Evolutionary conservation across 2,113 vertebrate species (phyloP).

Genomic region (Nothoprocta perdicaria): DNA sequence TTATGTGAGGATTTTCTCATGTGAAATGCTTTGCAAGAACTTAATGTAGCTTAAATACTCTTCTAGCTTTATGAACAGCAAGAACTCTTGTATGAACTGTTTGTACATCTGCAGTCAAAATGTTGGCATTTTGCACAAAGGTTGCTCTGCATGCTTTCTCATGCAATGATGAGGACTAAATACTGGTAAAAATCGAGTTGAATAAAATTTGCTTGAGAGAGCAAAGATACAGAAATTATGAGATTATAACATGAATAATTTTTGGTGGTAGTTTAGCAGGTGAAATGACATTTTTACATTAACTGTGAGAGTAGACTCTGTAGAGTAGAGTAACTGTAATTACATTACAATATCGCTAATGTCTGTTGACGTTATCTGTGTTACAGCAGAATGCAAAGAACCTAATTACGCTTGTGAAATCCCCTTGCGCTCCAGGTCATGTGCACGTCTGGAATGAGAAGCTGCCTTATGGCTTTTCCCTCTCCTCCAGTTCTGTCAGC

Average conservation of each 20-base stretch:
- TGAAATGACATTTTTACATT: background rate
- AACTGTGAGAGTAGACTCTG: background rate
- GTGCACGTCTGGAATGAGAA: background rate
- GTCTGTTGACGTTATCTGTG: background rate
- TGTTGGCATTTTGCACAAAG: background rate
- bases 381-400: background rate
- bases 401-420: background rate
- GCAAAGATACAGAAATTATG: background rate
- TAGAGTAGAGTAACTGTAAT: background rate
- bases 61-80: background rate
- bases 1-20: background rate
- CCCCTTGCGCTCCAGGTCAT: accelerated
- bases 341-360: background rate
- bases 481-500: background rate
- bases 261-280: background rate
- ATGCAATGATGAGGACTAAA: background rate
- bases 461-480: background rate
- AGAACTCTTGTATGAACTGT: background rate
- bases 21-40: background rate
- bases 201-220: background rate
- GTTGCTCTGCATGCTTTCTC: background rate
- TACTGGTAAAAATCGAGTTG: background rate
- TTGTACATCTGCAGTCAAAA: background rate
- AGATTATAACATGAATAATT: background rate
- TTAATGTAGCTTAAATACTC: background rate